Percentiles rank a stretch among this genome's conserved stretches.
phyloP scores from a whole-genome alignment of 2,113 vertebrate genomes.

The Sarotherodon lohbergeri region DNA sequence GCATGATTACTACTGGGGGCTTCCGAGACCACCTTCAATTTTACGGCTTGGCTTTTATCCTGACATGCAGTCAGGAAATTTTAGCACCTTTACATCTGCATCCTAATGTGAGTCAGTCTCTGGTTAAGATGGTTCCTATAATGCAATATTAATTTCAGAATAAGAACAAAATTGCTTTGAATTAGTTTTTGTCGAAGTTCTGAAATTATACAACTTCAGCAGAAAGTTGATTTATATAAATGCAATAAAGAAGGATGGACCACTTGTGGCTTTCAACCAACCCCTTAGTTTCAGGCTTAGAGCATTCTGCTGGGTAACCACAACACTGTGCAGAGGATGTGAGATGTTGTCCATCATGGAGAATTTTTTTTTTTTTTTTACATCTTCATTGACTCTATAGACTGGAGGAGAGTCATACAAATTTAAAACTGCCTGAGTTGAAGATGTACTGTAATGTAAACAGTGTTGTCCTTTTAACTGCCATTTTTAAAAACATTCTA shows the following conservation, averaged over 20 bases:
- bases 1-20: neutral
- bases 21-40: rapidly evolving
- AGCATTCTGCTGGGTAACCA: neutral
- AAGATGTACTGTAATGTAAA: rapidly evolving
- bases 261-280: rapidly evolving
- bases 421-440: neutral
- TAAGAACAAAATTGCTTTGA: neutral
- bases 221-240: neutral
- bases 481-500: rapidly evolving
- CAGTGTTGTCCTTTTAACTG: neutral
- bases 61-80: neutral
- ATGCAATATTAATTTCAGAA: neutral
- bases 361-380: neutral
- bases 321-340: neutral
- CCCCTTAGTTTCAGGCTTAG: neutral
- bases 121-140: neutral
- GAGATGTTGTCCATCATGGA: neutral
- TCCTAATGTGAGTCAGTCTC: rapidly evolving
- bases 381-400: neutral
- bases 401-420: neutral
- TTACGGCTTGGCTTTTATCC: neutral
- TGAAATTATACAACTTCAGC: neutral
- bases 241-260: neutral
- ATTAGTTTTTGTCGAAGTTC: rapidly evolving
- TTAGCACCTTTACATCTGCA: neutral